A percentile compares a stretch with the other conserved stretches of the same genome.
phyloP scores from a whole-genome alignment of 1,140 invertebrate species.

The Solenopsis invicta region DNA sequence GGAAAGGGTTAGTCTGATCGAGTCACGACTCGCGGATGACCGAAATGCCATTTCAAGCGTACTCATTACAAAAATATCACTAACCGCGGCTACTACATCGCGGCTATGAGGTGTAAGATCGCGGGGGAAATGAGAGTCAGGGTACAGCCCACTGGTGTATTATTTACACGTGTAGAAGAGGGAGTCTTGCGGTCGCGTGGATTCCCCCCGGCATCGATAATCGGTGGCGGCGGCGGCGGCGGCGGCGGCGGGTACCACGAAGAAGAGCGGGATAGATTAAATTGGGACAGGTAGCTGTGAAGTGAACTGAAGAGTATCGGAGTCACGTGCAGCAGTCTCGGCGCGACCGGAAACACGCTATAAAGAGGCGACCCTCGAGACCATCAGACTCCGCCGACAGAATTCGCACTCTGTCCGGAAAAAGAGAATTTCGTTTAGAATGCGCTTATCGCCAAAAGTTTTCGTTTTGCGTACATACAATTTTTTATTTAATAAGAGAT shows the following conservation, averaged over 20 bases:
- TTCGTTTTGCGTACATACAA: too few relatives aligned
- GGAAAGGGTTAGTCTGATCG: slow-evolving; percentile 57
- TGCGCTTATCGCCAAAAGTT: background rate
- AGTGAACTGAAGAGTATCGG: slow-evolving; percentile 80
- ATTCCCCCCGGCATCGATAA: slow-evolving; percentile 47
- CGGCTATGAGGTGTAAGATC: slow-evolving; percentile 66
- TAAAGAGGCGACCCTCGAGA: slow-evolving; percentile 67
- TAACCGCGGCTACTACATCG: slow-evolving; percentile 66
- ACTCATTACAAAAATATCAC: slow-evolving; percentile 59
- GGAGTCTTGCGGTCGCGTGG: slow-evolving; percentile 76
- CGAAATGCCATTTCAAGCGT: slow-evolving; percentile 74
- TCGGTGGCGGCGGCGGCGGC: slow-evolving; percentile 59
- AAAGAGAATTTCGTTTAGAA: slow-evolving; percentile 26
- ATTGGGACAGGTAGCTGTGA: slow-evolving; percentile 83
- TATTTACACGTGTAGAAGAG: slow-evolving; percentile 83
- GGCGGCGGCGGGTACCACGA: slow-evolving; percentile 35
- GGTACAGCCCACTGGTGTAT: slow-evolving; percentile 77
- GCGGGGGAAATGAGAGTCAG: slow-evolving; percentile 68
- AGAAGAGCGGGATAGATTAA: slow-evolving; percentile 77
- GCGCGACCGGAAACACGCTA: slow-evolving; percentile 81
- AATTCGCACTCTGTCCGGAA: slow-evolving; percentile 30
- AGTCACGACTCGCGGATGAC: slow-evolving; percentile 65
- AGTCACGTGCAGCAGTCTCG: slow-evolving; percentile 80
- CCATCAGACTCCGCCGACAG: slow-evolving; percentile 38
- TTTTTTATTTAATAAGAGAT: background rate